A percentile compares a stretch with the other conserved stretches of the same genome.
phyloP scores from a whole-genome alignment of 2,797 vertebrate genomes.

The Gallirallus australis region DNA sequence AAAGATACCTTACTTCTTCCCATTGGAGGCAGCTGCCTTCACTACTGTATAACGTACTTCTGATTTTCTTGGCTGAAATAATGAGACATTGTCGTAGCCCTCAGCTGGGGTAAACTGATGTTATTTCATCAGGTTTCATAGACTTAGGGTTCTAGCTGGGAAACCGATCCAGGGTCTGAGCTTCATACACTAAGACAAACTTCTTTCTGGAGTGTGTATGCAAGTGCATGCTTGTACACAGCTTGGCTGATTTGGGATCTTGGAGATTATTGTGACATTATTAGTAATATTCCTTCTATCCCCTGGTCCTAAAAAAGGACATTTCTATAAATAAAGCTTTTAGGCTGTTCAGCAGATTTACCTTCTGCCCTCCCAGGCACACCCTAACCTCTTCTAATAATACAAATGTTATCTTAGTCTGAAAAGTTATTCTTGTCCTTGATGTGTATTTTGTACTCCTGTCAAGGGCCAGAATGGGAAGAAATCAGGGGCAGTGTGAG shows the following conservation, averaged over 20 bases:
- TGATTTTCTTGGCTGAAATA: not conserved
- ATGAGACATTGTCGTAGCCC: not conserved
- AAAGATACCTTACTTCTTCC: not conserved
- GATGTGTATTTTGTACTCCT: constrained; percentile 25
- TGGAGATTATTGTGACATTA: not conserved
- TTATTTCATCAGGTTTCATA: not conserved
- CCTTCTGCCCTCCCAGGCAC: constrained; percentile 45
- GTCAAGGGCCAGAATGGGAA: constrained; percentile 26
- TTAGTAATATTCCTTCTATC: constrained; percentile 18
- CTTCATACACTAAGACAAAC: not conserved
- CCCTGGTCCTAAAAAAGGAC: not conserved
- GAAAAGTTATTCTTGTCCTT: constrained; percentile 55
- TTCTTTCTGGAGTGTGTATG: not conserved
- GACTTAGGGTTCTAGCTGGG: not conserved
- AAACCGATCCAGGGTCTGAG: not conserved
- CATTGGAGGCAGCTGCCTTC: not conserved
- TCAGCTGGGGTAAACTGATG: not conserved
- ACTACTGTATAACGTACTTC: not conserved
- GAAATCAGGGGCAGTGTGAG: not conserved
- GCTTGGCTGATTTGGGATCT: not conserved
- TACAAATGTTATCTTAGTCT: constrained; percentile 33
- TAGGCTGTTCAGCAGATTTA: constrained; percentile 48
- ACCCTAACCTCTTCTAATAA: constrained; percentile 58
- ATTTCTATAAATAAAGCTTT: constrained; percentile 53
- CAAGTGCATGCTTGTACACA: not conserved